Base-by-base conservation (phyloP, 1,140 invertebrate species). In the Cyclina sinensis region DNA sequence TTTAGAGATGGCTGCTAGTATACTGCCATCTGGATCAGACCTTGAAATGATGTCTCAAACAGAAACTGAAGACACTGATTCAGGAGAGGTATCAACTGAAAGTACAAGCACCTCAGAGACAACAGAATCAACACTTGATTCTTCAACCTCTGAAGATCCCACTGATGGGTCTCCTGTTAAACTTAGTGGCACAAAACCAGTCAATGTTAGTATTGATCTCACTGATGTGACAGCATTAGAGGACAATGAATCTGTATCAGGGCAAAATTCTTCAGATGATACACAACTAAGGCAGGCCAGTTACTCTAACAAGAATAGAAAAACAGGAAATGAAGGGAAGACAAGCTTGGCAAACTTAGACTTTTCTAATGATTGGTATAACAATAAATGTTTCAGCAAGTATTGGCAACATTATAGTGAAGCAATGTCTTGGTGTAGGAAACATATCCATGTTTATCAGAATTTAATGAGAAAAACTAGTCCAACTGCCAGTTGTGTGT, bases 371-470 rank as follows among this genome's bases (percentile, higher is more conserved):
- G 59, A 93, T 37, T 94, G 93, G 93, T 93, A 93, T 54, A 84
- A 89, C 51, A 79, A 93, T 51, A 35, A 82, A 14, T 90, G 91
- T 81, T 94, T 94, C 85, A 43, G 89, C 14, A 57, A 82, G 32
- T 94, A 93, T 59, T 94, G 93, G 93, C 89, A 89, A 21, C 93
- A 93, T 87, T 94, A 94, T 88, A 43, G 85, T 16, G 76, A 90
- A 68, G 86, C 88, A 12, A 92, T 92, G 86, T 39, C 79, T 21
- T 92, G 93, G 91, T 92, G 90, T 59, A 59, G 90, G 24, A 93
- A 90, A 88, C 92, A 93, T 59, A 82, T 82, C 59, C 30, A 39
- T 35, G 65, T 51, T 51, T 74, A 30, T 59, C 39, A 43, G 2
- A 59, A 85, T 54, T 18, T 83, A 16, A 24, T 54, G 35, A 73